A percentile compares a stretch with the other conserved stretches of the same genome.
Conservation (phyloP, 2,113 vertebrate genomes). For the Trogon surrucura region DNA sequence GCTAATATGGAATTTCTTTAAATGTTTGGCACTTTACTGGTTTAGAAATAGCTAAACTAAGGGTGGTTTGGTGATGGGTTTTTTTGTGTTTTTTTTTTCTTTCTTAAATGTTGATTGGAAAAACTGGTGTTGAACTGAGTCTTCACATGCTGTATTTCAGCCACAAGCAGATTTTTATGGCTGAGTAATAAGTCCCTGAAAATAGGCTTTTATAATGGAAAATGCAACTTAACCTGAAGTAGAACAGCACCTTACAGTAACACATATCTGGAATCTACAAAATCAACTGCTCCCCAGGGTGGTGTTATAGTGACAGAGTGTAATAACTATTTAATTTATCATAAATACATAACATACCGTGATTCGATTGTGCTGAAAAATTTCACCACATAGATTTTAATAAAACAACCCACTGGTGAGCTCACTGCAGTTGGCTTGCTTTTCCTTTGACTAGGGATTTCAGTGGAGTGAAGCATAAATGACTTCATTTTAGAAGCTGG, state of each 20-base stretch:
- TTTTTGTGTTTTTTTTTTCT: background rate
- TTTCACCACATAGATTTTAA: constrained; percentile 72
- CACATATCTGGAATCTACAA: constrained; percentile 53
- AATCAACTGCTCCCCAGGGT: constrained; percentile 67
- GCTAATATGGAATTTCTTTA: background rate
- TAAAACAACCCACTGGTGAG: constrained; percentile 71
- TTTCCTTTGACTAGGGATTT: constrained; percentile 52
- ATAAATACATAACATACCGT: constrained; percentile 75
- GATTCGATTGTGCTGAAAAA: constrained; percentile 76
- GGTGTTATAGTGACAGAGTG: constrained; percentile 55
- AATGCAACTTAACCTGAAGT: constrained; percentile 71
- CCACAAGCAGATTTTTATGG: constrained; percentile 69
- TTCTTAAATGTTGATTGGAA: background rate
- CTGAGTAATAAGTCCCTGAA: constrained; percentile 73
- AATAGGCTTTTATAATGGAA: constrained; percentile 75
- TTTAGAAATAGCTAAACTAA: background rate
- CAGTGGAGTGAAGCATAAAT: constrained; percentile 63
- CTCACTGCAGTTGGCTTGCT: constrained; percentile 67
- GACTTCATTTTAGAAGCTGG: constrained; percentile 70
- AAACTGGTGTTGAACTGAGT: constrained; percentile 24
- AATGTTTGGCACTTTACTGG: background rate
- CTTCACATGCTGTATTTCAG: constrained; percentile 56
- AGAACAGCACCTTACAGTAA: constrained; percentile 65
- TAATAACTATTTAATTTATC: constrained; percentile 74
- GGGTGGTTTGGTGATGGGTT: background rate